Base-by-base conservation (phyloP, 2,113 vertebrate species). In the Nannospalax galili region DNA sequence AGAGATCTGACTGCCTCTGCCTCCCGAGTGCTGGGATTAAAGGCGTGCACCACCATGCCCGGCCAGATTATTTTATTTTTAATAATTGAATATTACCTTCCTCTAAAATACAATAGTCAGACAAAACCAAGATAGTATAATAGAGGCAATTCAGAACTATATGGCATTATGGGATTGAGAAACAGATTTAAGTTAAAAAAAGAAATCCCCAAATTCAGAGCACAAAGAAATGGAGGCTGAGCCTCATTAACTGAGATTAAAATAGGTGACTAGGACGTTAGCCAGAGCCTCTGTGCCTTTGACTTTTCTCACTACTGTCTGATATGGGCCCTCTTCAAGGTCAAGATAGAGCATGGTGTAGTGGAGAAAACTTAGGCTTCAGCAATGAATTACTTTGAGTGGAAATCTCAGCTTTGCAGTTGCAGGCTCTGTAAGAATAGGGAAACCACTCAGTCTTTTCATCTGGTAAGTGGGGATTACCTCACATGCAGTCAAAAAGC, bases 21-120 rank as follows among this genome's bases (percentile, higher is more conserved):
- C n/a, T n/a, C n/a, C n/a, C n/a, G n/a, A n/a, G n/a, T n/a, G n/a
- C n/a, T n/a, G n/a, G n/a, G n/a, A n/a, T n/a, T n/a, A n/a, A n/a
- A n/a, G n/a, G n/a, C n/a, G n/a, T n/a, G n/a, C n/a, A n/a, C n/a
- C n/a, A n/a, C n/a, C n/a, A n/a, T n/a, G n/a, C n/a, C n/a, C n/a
- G n/a, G n/a, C n/a, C n/a, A n/a, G n/a, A n/a, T n/a, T n/a, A 52
- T n/a, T 69, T 35, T 69, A 35, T 69, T 84, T 93, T 96, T 86
- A 84, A 84, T 84, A n/a, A 52, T 17, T 52, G 82, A 89, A 74
- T 78, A 73, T 40, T 30, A 2, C 1, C 1, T 84, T 70, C 37
- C 24, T 75, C 87, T 88, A 84, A 90, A 84, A 80, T 75, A 95
- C 20, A 40, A 56, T 91, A 32, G n/a, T 65, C 40, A 88, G 77